Base-by-base conservation (phyloP, 2,113 vertebrate genomes). In the Thamnophis sirtalis region DNA sequence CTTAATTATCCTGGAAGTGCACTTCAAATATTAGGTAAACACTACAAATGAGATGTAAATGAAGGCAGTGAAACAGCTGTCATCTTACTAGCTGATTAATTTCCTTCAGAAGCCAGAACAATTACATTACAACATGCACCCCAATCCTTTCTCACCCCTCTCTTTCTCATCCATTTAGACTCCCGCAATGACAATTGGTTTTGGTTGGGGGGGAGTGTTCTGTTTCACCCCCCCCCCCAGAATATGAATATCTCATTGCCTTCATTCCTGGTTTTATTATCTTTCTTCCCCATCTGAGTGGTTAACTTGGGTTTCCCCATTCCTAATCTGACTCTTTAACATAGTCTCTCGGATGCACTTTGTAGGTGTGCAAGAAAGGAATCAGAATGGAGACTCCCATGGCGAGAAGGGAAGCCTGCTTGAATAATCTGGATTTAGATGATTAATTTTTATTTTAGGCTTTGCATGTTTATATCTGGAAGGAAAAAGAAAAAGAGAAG, bases 41-140 rank as follows among this genome's bases (percentile, higher is more conserved):
- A 24, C 91, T 80, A 86, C 91, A 95, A 94, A 96, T 93, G n/a
- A 94, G 92, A 94, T 96, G 93, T 88, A 96, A 95, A 95, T 94
- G 92, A 91, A 90, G 94, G 49, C 58, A 93, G 22, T 88, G 92
- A 63, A 96, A 92, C 90, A 94, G 92, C 86, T 95, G 93, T 60
- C 94, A 89, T 17, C 33, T 91, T 90, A 68, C 89, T 87, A 53
- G 87, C 92, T 92, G 91, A 94, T 92, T 94, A 92, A 63, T 94
- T 91, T 92, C 91, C 91, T 93, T 90, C 89, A 92, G 89, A 94
- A 93, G 48, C 93, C 92, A 56, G 48, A 89, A 86, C 91, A 68
- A 93, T 87, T 93, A 21, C 84, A 68, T 89, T 93, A 89, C 15
- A 2, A 84, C 28, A 0, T 0, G 49, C 68, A 85, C 48, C 19